These are phyloP conservation scores for Cyclina sinensis DNA, from an alignment of 1,140 invertebrate species.

Conservation along the genomic window DNA sequence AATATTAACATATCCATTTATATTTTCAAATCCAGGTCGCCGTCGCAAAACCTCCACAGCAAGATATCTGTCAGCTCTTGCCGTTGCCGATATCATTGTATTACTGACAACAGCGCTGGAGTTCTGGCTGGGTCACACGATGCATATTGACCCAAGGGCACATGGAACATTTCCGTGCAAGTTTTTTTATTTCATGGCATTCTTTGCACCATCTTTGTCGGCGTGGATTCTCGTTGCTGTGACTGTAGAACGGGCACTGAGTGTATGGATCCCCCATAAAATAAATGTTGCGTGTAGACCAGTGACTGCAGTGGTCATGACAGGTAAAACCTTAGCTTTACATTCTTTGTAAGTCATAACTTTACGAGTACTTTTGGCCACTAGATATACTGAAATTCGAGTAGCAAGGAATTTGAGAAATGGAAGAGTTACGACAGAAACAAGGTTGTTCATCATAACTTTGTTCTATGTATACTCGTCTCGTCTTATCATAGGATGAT, in stretches of 20 bases:
- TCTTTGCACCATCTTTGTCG: conserved; percentile 29
- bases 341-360: no score
- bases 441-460: no score
- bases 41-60: conserved; percentile 62
- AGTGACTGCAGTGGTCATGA: conserved; percentile 9
- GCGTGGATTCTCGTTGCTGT: conserved; percentile 54
- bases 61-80: conserved; percentile 50
- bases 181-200: conserved; percentile 8
- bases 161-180: conserved; percentile 13
- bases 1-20: no score
- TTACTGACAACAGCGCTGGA: conserved; percentile 33
- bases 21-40: conserved; percentile 1
- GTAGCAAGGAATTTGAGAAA: no score
- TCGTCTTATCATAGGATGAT: no score
- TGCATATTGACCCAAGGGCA: neutral
- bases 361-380: no score
- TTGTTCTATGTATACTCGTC: no score
- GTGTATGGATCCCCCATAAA: conserved; percentile 53
- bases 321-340: no score
- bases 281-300: conserved; percentile 40
- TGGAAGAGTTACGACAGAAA: no score
- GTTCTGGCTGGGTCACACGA: conserved; percentile 27
- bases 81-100: conserved; percentile 48
- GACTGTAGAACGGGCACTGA: conserved; percentile 37
- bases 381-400: no score